Base-by-base conservation (phyloP, 2,797 vertebrate species). In the Sebastes alutus region DNA sequence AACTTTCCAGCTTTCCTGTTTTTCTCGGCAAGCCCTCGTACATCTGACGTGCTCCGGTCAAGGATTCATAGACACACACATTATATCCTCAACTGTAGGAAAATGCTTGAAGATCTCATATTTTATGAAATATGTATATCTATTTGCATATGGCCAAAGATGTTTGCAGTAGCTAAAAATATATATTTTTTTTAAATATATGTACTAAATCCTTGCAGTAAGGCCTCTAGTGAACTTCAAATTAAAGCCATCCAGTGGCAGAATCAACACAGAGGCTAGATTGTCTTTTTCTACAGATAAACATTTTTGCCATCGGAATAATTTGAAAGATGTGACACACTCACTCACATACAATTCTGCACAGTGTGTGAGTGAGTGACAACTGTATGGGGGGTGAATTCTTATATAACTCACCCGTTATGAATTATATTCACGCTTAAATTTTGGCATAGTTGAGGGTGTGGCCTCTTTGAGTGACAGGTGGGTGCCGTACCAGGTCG, bases 1-100 rank as follows among this genome's bases (percentile, higher is more conserved):
- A 99, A 97, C 54, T 94, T 81, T 38, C 96, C 96, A 0, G 93
- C 87, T 71, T 90, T 93, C 88, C 94, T 90, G 89, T 98, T 98
- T 89, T 90, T 97, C 87, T 94, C 65, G 11, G 98, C 93, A 75
- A 98, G 96, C 60, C 95, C 88, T 63, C 87, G 94, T 32, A 99
- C 98, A 91, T 99, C 98, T 99, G 92, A 54, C 2, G 30, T 10
- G 29, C 55, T 29, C 13, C 1, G 2, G 86, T 95, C 70, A 95
- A 94, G 91, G 90, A 87, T 75, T 70, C 27, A 46, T 3, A 33
- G 58, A 75, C 49, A 58, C 7, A 30, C 23, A 72, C 16, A 38
- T 56, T 10, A 29, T 16, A 80, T 60, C 20, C 5, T 27, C 2
- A 63, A n/a, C 25, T 46, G 16, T 46, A 46, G 42, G 42, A 46